phyloP scores from a whole-genome alignment of 2,888 invertebrate genomes.

The Chymomyza fuscimana region DNA sequence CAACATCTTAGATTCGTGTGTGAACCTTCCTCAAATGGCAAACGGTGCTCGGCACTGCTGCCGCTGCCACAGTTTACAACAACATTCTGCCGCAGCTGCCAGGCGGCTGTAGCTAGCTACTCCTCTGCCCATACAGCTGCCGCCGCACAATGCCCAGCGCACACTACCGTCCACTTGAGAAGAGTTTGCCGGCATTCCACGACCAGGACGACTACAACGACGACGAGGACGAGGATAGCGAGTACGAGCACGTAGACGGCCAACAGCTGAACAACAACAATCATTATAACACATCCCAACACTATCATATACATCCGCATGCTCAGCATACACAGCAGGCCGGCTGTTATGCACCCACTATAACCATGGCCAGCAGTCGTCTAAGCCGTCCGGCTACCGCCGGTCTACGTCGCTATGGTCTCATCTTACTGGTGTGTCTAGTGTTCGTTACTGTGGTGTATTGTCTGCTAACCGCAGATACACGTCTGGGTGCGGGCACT shows the following conservation, averaged over 20 bases:
- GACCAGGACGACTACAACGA: constrained; percentile 23
- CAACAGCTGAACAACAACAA: not conserved
- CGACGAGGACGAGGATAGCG: constrained; percentile 28
- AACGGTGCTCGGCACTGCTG: constrained; percentile 30
- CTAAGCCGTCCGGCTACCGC: not conserved
- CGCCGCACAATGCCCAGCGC: constrained; percentile 59
- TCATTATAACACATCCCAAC: constrained; percentile 10
- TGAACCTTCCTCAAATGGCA: constrained; percentile 45
- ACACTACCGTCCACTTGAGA: constrained; percentile 57
- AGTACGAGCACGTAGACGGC: constrained; percentile 1
- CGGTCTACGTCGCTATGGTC: not conserved
- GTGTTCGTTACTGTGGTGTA: not conserved
- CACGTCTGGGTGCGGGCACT: constrained; percentile 30
- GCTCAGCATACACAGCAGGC: constrained; percentile 13
- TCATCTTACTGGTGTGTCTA: not conserved
- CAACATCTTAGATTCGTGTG: not conserved
- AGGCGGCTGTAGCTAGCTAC: constrained; percentile 15
- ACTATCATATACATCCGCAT: constrained; percentile 2
- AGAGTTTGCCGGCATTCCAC: constrained; percentile 34
- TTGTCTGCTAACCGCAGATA: constrained; percentile 23
- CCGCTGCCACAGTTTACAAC: constrained; percentile 2
- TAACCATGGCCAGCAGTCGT: not conserved
- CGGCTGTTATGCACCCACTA: not conserved
- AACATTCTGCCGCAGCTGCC: not conserved
- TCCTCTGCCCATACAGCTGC: constrained; percentile 12